These are phyloP conservation scores for Iselma pallidipennis DNA, from an alignment of 2,888 invertebrate genomes.

Conservation along the genomic window DNA sequence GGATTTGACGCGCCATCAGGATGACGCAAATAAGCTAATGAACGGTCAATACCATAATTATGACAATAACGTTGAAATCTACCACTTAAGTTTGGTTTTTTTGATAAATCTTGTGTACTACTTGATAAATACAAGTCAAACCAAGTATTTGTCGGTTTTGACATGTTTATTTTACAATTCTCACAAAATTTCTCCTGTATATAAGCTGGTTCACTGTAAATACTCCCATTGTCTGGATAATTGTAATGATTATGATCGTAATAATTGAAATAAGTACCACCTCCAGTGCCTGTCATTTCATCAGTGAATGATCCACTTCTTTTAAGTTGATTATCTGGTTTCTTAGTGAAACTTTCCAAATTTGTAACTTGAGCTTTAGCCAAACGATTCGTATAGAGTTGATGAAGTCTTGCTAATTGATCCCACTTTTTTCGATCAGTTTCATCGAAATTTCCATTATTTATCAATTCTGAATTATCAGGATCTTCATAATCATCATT, in stretches of 20 bases:
- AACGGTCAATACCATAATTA: slow-evolving; percentile 61
- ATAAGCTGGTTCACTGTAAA: slow-evolving; percentile 86
- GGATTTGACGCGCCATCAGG: slow-evolving; percentile 95
- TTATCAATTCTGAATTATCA: slow-evolving; percentile 48
- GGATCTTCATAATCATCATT: slow-evolving; percentile 60
- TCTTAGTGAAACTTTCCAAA: slow-evolving; percentile 62
- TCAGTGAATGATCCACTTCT: slow-evolving; percentile 68
- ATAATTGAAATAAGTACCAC: neutral
- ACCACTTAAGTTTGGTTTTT: slow-evolving; percentile 43
- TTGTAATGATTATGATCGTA: neutral
- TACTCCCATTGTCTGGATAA: slow-evolving; percentile 69
- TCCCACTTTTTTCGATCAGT: slow-evolving; percentile 68
- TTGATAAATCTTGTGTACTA: slow-evolving; percentile 58
- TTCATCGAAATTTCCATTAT: slow-evolving; percentile 49
- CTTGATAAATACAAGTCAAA: slow-evolving; percentile 60
- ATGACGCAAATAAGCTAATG: slow-evolving; percentile 74
- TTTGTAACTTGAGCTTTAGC: slow-evolving; percentile 73
- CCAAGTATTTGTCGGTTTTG: slow-evolving; percentile 69
- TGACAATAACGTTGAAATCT: slow-evolving; percentile 66
- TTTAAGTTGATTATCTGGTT: slow-evolving; percentile 54
- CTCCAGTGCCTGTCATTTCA: slow-evolving; percentile 69
- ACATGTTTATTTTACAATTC: slow-evolving; percentile 73
- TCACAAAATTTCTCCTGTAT: slow-evolving; percentile 75
- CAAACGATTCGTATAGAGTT: slow-evolving; percentile 78
- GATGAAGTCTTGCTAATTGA: slow-evolving; percentile 78